Base-by-base conservation (phyloP, 2,888 invertebrate species). In the Ectemnius lituratus region DNA sequence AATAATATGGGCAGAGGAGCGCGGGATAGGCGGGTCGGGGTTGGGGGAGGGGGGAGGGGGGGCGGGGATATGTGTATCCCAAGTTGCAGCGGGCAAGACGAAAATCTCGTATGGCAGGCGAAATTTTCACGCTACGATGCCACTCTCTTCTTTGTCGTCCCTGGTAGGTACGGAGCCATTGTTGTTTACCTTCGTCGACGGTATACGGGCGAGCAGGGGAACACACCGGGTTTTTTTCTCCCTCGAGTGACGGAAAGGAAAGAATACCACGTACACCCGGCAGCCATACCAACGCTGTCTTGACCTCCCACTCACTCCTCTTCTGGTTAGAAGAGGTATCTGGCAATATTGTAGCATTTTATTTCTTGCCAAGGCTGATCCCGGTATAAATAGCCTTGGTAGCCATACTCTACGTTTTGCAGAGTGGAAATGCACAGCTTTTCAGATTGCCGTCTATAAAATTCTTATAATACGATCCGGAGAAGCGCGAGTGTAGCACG, bases 71-170 rank as follows among this genome's bases (percentile, higher is more conserved):
- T 71, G 56, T 46, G 28, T 63, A 14, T 62, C 68, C 58, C 56
- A 59, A 58, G 45, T 58, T 28, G 65, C 65, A 66, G 60, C 69
- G 64, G 62, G 63, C 64, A 49, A 49, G 63, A 11, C 16, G 37
- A 73, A 65, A 64, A 66, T 80, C 69, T 70, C 70, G 52, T 58
- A 66, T 69, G 73, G 45, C 75, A 37, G 58, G 64, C 63, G 73
- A 72, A 80, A 79, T 72, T 70, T 74, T 76, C 70, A 66, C 75
- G 70, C 70, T 72, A 74, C 78, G 70, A 20, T 62, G 70, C 13
- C 61, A 61, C 16, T 56, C 37, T 57, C 62, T 67, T 45, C 76
- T 79, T 76, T 71, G 58, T 68, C 16, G 45, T 65, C 2, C 18
- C 11, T 37, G 37, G 37, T 11, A 37, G 37, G 27, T 27, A 49